Evolutionary conservation across 2,797 vertebrate genomes (phyloP), one percentile per base, ranked within the genome.

Genomic region (Acridotheres tristis): DNA sequence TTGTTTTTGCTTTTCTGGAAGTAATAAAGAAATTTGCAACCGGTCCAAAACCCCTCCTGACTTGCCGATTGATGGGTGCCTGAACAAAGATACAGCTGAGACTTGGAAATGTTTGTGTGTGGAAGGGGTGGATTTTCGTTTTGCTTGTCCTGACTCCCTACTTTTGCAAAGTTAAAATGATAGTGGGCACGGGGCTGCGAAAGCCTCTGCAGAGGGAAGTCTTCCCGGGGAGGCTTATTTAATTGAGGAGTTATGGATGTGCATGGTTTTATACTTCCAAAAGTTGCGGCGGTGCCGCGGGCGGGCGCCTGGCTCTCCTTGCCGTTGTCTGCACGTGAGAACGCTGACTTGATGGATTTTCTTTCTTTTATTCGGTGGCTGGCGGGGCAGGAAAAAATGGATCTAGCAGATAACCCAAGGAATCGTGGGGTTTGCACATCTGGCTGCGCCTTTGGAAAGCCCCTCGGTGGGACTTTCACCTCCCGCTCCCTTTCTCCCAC

Each of bases 61-160:
- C 85, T 88, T 89, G 73, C 90, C 34, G 66, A 93, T 67, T 77
- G 94, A 93, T 72, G 96, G 86, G 86, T 88, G 61, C 54, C 92
- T 77, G 93, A 96, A 96, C 94, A 96, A 95, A 96, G 94, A 82
- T 93, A 48, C 85, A 61, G 96, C 94, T 58, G 77, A 93, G 91
- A 75, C 85, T 90, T 22, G 72, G 91, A 57, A 75, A 72, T 72
- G 32, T 92, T 76, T 50, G 63, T 40, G 77, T 8, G 75, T 13
- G 76, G 4, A 78, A 90, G 80, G 86, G 90, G 65, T 34, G 73
- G 79, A 51, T 92, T 92, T 53, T 65, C 58, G 0, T 68, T 86
- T 67, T 13, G 58, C 86, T 94, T 42, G 66, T 92, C 89, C 84
- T 73, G 84, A 16, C 71, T 89, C 47, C 58, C 67, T 77, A 94